Base-by-base conservation (phyloP, 1,140 invertebrate species). In the Drosophila persimilis region DNA sequence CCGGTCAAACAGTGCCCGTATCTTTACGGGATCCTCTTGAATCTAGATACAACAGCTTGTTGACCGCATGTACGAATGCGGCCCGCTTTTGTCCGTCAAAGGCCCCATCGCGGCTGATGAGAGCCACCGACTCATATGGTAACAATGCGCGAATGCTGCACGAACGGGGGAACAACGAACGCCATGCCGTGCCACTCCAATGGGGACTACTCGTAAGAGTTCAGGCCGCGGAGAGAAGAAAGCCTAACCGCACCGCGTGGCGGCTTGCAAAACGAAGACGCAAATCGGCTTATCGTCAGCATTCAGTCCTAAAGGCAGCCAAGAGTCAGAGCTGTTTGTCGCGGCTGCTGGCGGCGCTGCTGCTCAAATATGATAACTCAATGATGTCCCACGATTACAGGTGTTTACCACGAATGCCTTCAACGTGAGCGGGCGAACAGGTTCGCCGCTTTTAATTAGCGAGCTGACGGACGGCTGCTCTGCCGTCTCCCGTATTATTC, bases 251-350 rank as follows among this genome's bases (percentile, higher is more conserved):
- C n/a, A 31, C 29, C 17, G 39, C 35, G 46, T 15, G 22, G 17
- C 35, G 41, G 3, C 31, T 31, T 2, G 63, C 44, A 65, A 78
- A 70, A 76, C 63, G 60, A 65, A 78, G 78, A 72, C 83, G 84
- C 83, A 88, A 88, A 88, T 88, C 83, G 79, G 84, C 83, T 88
- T 89, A 88, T 89, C 83, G 83, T 55, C 71, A 55, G 52, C 52
- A 65, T 54, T 64, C 62, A 56, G 50, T 60, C 61, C 31, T 54
- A 72, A 66, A 76, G 69, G 61, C 77, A 81, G 59, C 67, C 72
- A 62, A 55, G 73, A 73, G 73, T 79, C 69, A 73, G 39, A 59
- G 63, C 58, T 65, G 45, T 69, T 35, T 48, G 59, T 64, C 47
- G 48, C n/a, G 48, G 48, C 35, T 51, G 35, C 51, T 26, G 53